Evolutionary conservation across 2,888 invertebrate genomes (phyloP).

Genomic region (Eupithecia abbreviata): DNA sequence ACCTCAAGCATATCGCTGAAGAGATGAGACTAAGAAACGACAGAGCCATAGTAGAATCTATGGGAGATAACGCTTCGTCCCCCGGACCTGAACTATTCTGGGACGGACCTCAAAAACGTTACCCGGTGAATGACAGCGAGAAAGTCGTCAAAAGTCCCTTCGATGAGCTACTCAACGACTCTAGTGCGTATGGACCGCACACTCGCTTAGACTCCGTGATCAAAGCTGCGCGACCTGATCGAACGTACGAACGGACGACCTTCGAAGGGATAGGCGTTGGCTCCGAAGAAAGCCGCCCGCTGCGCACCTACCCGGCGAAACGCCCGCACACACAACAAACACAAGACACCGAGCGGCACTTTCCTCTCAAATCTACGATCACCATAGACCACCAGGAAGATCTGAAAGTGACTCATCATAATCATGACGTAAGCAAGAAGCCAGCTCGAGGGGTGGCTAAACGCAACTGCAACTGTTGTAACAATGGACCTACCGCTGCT

Average conservation of each 20-base stretch:
- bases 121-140: conserved; percentile 78
- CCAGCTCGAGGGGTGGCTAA: conserved; percentile 83
- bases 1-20: conserved; percentile 52
- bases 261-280: conserved; percentile 61
- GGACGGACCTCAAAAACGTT: conserved; percentile 70
- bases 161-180: conserved; percentile 75
- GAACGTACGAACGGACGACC: conserved; percentile 38
- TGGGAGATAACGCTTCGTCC: conserved; percentile 69
- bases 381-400: conserved; percentile 25
- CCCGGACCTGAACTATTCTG: conserved; percentile 77
- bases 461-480: conserved; percentile 85
- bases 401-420: conserved; percentile 15
- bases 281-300: conserved; percentile 66
- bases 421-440: conserved; percentile 69
- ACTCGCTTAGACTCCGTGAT: conserved; percentile 78
- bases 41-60: conserved; percentile 62
- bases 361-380: conserved; percentile 26
- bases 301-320: conserved; percentile 73
- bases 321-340: conserved; percentile 52
- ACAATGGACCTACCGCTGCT: conserved; percentile 80
- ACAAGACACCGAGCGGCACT: conserved; percentile 34
- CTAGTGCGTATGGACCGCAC: conserved; percentile 69
- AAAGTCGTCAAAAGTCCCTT: conserved; percentile 79
- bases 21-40: conserved; percentile 69
- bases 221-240: conserved; percentile 69